Percentiles rank a stretch among this genome's conserved stretches.
These are phyloP conservation scores for Scomber colias DNA, from an alignment of 2,113 vertebrate genomes.

Conservation along the genomic window DNA sequence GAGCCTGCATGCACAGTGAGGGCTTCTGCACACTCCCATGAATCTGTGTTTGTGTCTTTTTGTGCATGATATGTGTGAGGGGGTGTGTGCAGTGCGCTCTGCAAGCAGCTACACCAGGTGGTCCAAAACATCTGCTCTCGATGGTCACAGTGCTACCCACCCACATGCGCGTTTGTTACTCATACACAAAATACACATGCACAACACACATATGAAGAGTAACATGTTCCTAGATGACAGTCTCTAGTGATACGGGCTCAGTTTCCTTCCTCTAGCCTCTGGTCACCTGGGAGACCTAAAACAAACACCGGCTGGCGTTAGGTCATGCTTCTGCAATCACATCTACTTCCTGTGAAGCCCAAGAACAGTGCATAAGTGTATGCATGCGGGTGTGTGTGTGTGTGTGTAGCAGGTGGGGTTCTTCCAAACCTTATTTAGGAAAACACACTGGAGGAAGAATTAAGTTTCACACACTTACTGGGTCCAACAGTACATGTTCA, in stretches of 20 bases:
- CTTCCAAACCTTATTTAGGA: slow-evolving; percentile 61
- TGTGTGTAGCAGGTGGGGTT: slow-evolving; percentile 79
- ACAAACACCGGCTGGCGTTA: slow-evolving; percentile 83
- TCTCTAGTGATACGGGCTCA: slow-evolving; percentile 77
- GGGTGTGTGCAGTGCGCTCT: slow-evolving; percentile 45
- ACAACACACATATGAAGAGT: slow-evolving; percentile 67
- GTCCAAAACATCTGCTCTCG: slow-evolving; percentile 79
- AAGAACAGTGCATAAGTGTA: slow-evolving; percentile 56
- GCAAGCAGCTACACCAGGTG: slow-evolving; percentile 71
- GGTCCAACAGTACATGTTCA: slow-evolving; percentile 38
- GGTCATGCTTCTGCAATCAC: slow-evolving; percentile 83
- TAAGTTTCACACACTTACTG: slow-evolving; percentile 61
- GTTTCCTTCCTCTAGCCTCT: slow-evolving; percentile 82
- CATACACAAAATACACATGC: slow-evolving; percentile 54
- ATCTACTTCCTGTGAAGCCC: slow-evolving; percentile 81
- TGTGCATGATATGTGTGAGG: slow-evolving; percentile 32
- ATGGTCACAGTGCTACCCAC: slow-evolving; percentile 72
- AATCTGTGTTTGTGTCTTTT: slow-evolving; percentile 26
- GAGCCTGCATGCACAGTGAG: neutral
- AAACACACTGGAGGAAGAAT: slow-evolving; percentile 66
- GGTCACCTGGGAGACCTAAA: slow-evolving; percentile 84
- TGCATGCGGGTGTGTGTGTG: slow-evolving; percentile 12
- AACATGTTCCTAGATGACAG: slow-evolving; percentile 80
- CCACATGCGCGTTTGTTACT: slow-evolving; percentile 56
- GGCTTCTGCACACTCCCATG: neutral